Conservation (phyloP, 2,888 invertebrate species). For the Drosophila multiciliata region DNA sequence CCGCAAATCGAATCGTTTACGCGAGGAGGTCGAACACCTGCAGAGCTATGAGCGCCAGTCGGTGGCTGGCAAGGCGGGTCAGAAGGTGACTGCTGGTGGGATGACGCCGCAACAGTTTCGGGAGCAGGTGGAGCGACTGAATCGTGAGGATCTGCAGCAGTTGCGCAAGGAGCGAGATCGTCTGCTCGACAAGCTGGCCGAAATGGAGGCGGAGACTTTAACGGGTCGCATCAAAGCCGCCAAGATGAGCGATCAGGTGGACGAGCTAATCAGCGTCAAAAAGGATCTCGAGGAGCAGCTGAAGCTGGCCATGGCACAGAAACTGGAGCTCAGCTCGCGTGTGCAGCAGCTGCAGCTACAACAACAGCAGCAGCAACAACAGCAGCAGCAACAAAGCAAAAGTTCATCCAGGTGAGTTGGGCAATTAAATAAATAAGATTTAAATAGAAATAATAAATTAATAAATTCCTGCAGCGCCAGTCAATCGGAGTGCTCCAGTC, state of each 20-base stretch:
- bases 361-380: conserved; percentile 55
- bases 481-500: conserved; percentile 83
- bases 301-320: conserved; percentile 86
- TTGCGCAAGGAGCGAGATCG: conserved; percentile 91
- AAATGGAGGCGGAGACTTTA: conserved; percentile 91
- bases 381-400: conserved; percentile 78
- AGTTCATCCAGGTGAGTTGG: conserved; percentile 83
- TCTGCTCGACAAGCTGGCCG: conserved; percentile 90
- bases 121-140: conserved; percentile 82
- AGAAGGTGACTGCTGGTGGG: conserved; percentile 47
- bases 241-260: conserved; percentile 88
- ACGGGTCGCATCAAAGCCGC: conserved; percentile 89
- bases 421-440: background rate
- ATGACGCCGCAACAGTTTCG: conserved; percentile 83
- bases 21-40: conserved; percentile 89
- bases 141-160: conserved; percentile 86
- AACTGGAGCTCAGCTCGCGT: conserved; percentile 87
- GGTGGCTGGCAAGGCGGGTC: conserved; percentile 44
- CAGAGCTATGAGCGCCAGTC: conserved; percentile 85
- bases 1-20: conserved; percentile 89
- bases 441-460: too few relatives aligned
- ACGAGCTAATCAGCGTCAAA: conserved; percentile 87
- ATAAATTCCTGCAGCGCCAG: conserved; percentile 55
- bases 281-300: conserved; percentile 88
- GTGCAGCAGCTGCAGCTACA: conserved; percentile 86